phyloP scores from a whole-genome alignment of 2,888 invertebrate species.

The Diplazon laetatorius region DNA sequence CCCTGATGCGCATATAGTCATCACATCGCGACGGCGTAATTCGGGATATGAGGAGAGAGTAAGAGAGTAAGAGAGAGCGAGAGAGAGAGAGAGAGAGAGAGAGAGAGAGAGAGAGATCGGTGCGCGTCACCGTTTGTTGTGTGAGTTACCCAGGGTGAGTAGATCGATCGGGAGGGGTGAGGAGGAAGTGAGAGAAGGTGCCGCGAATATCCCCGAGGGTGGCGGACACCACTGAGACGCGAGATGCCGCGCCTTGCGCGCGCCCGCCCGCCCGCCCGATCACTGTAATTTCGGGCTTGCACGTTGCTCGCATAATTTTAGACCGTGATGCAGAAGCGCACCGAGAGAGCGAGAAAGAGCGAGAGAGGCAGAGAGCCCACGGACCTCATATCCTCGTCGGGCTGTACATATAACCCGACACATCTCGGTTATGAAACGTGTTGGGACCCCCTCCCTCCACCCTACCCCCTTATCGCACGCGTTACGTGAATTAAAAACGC shows the following conservation, averaged over 20 bases:
- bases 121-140: constrained; percentile 22
- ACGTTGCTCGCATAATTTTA: constrained; percentile 65
- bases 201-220: constrained; percentile 63
- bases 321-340: constrained; percentile 28
- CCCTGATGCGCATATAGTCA: too few species aligned
- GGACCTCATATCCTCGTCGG: constrained; percentile 46
- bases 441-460: too few species aligned
- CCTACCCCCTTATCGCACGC: too few species aligned
- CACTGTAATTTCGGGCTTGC: constrained; percentile 78
- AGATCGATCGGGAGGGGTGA: constrained; percentile 46
- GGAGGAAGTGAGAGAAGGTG: constrained; percentile 57
- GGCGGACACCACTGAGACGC: constrained; percentile 50
- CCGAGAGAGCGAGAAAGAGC: too few species aligned
- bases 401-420: constrained; percentile 24
- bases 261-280: constrained; percentile 74
- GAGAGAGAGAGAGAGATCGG: too few species aligned
- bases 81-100: too few species aligned
- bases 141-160: constrained; percentile 49
- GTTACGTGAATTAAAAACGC: constrained; percentile 49
- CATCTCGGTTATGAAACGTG: not conserved
- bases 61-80: too few species aligned
- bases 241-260: constrained; percentile 66
- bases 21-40: constrained; percentile 22
- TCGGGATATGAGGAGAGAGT: constrained; percentile 8
- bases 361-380: too few species aligned